A percentile compares a stretch with the other conserved stretches of the same genome.
Evolutionary conservation across 2,888 invertebrate genomes (phyloP).

Genomic region (Trachelus troglodyta): DNA sequence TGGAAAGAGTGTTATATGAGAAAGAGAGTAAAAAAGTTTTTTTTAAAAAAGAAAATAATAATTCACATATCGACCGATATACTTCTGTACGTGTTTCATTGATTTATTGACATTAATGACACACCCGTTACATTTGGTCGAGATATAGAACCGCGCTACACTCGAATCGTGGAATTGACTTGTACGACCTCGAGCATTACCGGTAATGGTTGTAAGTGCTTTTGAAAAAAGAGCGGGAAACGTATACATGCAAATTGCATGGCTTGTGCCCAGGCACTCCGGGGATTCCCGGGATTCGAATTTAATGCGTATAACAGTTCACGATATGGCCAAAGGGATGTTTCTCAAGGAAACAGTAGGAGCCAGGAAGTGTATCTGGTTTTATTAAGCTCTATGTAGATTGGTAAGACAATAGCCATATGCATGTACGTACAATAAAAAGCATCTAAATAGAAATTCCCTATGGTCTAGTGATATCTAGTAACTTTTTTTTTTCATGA

Average conservation of each 20-base stretch:
- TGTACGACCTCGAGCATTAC: conserved; percentile 48
- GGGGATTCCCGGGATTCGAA: neutral
- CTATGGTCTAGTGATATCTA: neutral
- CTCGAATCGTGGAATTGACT: conserved; percentile 47
- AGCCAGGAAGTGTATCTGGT: neutral
- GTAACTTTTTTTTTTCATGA: neutral
- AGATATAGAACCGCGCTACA: neutral
- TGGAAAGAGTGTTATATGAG: neutral
- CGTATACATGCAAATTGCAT: conserved; percentile 48
- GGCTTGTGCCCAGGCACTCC: conserved; percentile 23
- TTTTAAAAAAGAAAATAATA: neutral
- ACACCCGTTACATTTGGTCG: neutral
- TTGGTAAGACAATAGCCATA: neutral
- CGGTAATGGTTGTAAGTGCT: conserved; percentile 46
- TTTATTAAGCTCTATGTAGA: neutral
- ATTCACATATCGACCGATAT: neutral
- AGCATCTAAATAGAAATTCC: neutral
- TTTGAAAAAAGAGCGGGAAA: conserved; percentile 43
- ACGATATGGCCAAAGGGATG: neutral
- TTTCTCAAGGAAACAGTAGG: neutral
- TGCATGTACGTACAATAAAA: neutral
- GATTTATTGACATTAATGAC: neutral
- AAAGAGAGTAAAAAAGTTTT: neutral
- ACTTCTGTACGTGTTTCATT: neutral
- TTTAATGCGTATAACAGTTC: neutral